Evolutionary conservation across 2,113 vertebrate genomes (phyloP).

Genomic region (Elephantulus edwardii): DNA sequence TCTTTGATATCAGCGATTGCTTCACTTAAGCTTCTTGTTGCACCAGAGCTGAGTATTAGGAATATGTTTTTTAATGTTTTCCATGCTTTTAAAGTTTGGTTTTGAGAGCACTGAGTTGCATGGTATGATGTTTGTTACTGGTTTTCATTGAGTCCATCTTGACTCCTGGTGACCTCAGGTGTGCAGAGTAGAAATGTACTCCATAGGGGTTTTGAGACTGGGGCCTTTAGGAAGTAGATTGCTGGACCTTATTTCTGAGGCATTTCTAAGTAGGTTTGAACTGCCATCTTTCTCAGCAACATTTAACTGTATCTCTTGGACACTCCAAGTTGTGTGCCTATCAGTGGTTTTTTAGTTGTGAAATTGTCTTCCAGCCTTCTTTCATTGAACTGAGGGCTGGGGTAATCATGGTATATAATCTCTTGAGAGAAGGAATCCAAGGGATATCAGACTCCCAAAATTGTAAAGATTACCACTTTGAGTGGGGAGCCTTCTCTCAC

Average conservation of each 20-base stretch:
- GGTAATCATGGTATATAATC: not conserved
- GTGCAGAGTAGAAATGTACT: not conserved
- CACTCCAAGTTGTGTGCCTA: too few relatives aligned
- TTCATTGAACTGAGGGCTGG: not conserved
- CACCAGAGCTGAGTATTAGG: not conserved
- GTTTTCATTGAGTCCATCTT: not conserved
- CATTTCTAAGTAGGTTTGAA: not conserved
- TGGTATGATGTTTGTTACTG: not conserved
- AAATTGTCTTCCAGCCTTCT: not conserved
- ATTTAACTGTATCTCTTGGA: not conserved
- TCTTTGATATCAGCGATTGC: constrained; percentile 20
- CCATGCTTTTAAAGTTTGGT: not conserved
- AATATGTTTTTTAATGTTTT: not conserved
- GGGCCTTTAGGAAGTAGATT: not conserved
- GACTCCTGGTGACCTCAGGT: not conserved
- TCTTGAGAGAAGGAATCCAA: not conserved
- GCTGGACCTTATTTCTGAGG: not conserved
- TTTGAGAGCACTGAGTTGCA: not conserved
- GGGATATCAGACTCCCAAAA: not conserved
- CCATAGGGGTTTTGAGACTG: not conserved
- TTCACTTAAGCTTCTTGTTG: constrained; percentile 18
- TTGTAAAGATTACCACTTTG: not conserved
- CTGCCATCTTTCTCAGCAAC: not conserved
- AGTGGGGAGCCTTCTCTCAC: not conserved
- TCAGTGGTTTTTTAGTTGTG: not conserved